Evolutionary conservation across 2,113 vertebrate genomes (phyloP), one percentile per base, ranked within the genome.

Genomic region (Pygoscelis adeliae): DNA sequence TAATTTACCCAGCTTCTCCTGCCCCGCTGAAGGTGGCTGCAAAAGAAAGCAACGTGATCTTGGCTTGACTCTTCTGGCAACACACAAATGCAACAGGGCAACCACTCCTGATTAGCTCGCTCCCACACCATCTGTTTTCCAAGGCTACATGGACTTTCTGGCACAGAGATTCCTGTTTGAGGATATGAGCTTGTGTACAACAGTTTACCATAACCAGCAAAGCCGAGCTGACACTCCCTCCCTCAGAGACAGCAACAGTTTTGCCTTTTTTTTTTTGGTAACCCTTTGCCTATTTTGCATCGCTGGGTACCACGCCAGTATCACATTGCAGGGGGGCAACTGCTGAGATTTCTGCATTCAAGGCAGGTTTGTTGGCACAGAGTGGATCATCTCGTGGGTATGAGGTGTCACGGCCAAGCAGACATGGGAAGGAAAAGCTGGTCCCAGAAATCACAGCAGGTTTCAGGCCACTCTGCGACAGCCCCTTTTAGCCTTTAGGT

Each of bases 91-190:
- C 96, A 94, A 61, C 82, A 82, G 92, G 97, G 92, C 93, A 95
- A 90, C 91, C 78, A 32, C 97, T 95, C 90, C 92, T 46, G 85
- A 88, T 77, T 47, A 96, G 83, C 88, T 92, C 11, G 46, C 95
- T 95, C 90, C 96, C 90, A 86, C 93, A 86, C 97, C 96, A 94
- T 95, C 97, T 97, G 96, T 94, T 88, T 91, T 93, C 82, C 85
- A 90, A 80, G 79, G 79, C 71, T 97, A 81, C 93, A 47, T 77
- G 95, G 95, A 90, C 92, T 95, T 90, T 21, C 92, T 97, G 97
- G 96, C 96, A 97, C 78, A 13, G 88, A 88, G 59, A 95, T 49
- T 36, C 90, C 88, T 92, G 90, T 94, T 74, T 58, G 88, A 94
- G 93, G 85, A 93, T n/a, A 62, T 5, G 59, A 93, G 90, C 93